Conservation (phyloP, 2,888 invertebrate species). For the Pollenia amentaria region DNA sequence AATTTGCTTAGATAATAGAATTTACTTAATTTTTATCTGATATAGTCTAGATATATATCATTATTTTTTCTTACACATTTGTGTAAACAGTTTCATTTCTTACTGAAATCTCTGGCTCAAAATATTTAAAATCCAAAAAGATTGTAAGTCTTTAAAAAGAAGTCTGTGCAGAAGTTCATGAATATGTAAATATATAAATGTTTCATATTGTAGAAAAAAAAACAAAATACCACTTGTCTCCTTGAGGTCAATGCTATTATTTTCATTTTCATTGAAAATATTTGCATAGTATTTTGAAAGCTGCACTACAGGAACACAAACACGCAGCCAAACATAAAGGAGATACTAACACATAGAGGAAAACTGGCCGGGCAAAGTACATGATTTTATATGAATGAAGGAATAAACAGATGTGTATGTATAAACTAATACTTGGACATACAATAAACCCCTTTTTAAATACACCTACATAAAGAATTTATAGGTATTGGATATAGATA, state of each 20-base stretch:
- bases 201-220: background rate
- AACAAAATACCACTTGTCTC: conserved; percentile 24
- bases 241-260: conserved; percentile 64
- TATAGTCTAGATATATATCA: too few species aligned
- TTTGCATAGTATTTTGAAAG: conserved; percentile 54
- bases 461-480: background rate
- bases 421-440: background rate
- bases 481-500: background rate
- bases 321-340: background rate
- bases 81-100: background rate
- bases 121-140: background rate
- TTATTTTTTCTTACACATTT: background rate
- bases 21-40: too few species aligned
- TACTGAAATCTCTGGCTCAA: background rate
- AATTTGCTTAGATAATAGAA: too few species aligned
- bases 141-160: background rate
- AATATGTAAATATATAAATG: background rate
- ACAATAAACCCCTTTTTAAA: background rate
- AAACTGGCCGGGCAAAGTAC: too few species aligned
- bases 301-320: background rate
- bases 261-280: conserved; percentile 55
- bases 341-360: background rate
- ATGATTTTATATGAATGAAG: background rate
- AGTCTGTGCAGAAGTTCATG: too few species aligned
- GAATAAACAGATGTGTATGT: background rate